A percentile compares a stretch with the other conserved stretches of the same genome.
Evolutionary conservation across 2,888 invertebrate species (phyloP).

Genomic region (Brachylomia viminalis): DNA sequence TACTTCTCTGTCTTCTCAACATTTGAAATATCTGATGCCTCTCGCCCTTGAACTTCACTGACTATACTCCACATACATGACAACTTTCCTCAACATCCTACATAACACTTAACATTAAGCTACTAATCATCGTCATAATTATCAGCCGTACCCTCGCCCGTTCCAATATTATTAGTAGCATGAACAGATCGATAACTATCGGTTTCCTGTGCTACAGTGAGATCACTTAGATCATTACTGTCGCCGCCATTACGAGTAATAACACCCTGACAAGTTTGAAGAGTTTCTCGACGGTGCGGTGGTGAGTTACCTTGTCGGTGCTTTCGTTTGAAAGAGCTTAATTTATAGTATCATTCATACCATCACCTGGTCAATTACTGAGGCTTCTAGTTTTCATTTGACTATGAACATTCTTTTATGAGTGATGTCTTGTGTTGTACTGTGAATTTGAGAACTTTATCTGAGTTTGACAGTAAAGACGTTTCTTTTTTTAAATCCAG

Average conservation of each 20-base stretch:
- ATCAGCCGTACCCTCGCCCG: conserved; percentile 8
- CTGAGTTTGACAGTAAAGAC: not conserved
- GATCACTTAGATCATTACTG: conserved; percentile 58
- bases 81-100: conserved; percentile 30
- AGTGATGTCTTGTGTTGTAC: not conserved
- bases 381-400: conserved; percentile 8
- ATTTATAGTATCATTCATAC: conserved; percentile 13
- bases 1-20: too few species aligned
- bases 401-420: not conserved
- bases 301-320: conserved; percentile 33
- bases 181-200: conserved; percentile 55
- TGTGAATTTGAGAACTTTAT: not conserved
- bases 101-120: conserved; percentile 44
- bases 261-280: conserved; percentile 51
- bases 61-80: not conserved
- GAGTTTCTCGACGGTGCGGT: conserved; percentile 48
- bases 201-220: conserved; percentile 48
- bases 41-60: conserved; percentile 11
- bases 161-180: conserved; percentile 42
- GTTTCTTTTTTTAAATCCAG: not conserved
- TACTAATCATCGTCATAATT: conserved; percentile 52
- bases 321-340: not conserved
- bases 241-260: conserved; percentile 53
- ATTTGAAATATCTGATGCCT: not conserved
- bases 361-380: not conserved